Conservation (phyloP, 2,797 vertebrate genomes). For the Spinus pinus region DNA sequence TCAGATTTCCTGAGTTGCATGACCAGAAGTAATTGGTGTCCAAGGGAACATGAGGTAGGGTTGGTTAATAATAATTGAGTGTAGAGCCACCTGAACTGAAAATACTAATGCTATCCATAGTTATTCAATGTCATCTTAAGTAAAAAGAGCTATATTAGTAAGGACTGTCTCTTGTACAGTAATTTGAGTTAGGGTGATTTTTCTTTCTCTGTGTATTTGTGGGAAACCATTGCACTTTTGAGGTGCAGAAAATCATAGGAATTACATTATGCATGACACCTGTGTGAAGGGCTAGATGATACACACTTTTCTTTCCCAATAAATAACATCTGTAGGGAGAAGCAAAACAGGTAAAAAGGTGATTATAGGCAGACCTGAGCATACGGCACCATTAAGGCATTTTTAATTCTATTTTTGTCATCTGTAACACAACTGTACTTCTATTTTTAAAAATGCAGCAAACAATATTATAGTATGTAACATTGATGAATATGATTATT, state of each 20-base stretch:
- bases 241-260: conserved; percentile 61
- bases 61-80: conserved; percentile 19
- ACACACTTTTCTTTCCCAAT: not conserved
- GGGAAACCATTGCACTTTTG: conserved; percentile 61
- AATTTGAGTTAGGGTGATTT: conserved; percentile 60
- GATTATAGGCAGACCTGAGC: not conserved
- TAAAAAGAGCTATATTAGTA: conserved; percentile 46
- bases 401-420: conserved; percentile 43
- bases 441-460: not conserved
- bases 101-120: conserved; percentile 44
- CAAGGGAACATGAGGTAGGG: conserved; percentile 8
- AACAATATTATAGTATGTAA: not conserved
- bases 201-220: conserved; percentile 64
- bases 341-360: conserved; percentile 35
- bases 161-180: conserved; percentile 25
- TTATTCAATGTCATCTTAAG: conserved; percentile 62
- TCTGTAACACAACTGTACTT: not conserved
- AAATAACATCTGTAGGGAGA: conserved; percentile 31
- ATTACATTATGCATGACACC: conserved; percentile 56
- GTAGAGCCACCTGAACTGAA: conserved; percentile 40
- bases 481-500: conserved; percentile 6
- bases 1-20: not conserved
- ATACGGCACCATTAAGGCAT: conserved; percentile 26
- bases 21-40: conserved; percentile 29
- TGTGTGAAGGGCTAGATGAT: conserved; percentile 8